A percentile compares a stretch with the other conserved stretches of the same genome.
These are phyloP conservation scores for human (Homo sapiens) DNA, from an alignment of 2,113 vertebrate species.

Conservation along the genomic window DNA sequence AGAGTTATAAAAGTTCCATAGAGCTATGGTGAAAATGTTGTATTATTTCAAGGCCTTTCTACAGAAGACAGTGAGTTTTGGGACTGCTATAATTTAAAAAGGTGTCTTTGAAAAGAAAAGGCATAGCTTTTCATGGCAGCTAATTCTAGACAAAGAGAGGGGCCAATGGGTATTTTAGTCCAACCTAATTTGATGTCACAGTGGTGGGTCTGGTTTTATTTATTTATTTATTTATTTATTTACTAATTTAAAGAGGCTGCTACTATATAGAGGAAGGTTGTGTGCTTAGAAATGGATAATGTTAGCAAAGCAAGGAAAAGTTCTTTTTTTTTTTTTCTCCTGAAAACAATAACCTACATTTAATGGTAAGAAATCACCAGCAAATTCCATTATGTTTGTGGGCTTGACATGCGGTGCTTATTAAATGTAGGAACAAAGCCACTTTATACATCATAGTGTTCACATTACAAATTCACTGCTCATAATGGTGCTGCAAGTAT, in stretches of 20 bases:
- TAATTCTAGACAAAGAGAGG: conserved; percentile 56
- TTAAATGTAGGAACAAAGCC: conserved; percentile 94
- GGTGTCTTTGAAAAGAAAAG: conserved; percentile 38
- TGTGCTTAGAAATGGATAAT: conserved; percentile 81
- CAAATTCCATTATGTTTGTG: conserved; percentile 87
- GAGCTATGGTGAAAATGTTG: conserved; percentile 9
- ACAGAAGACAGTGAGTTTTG: not conserved
- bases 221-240: conserved; percentile 79
- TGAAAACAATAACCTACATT: conserved; percentile 85
- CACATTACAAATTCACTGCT: conserved; percentile 88
- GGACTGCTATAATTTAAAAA: conserved; percentile 43
- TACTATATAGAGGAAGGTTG: conserved; percentile 56
- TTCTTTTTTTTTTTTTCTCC: conserved; percentile 64
- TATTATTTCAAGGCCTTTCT: conserved; percentile 9
- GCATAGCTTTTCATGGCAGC: conserved; percentile 20
- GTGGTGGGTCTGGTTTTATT: conserved; percentile 16
- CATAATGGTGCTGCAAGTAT: conserved; percentile 84
- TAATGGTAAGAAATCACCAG: conserved; percentile 86
- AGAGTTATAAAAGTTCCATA: not conserved
- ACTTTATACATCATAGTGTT: conserved; percentile 92
- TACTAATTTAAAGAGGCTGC: conserved; percentile 69
- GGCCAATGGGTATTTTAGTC: conserved; percentile 31
- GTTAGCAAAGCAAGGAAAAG: conserved; percentile 80
- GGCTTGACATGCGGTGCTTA: conserved; percentile 91
- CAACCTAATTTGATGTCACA: conserved; percentile 57